These are phyloP conservation scores for Eilema griseolum DNA, from an alignment of 2,888 invertebrate genomes.

Conservation along the genomic window DNA sequence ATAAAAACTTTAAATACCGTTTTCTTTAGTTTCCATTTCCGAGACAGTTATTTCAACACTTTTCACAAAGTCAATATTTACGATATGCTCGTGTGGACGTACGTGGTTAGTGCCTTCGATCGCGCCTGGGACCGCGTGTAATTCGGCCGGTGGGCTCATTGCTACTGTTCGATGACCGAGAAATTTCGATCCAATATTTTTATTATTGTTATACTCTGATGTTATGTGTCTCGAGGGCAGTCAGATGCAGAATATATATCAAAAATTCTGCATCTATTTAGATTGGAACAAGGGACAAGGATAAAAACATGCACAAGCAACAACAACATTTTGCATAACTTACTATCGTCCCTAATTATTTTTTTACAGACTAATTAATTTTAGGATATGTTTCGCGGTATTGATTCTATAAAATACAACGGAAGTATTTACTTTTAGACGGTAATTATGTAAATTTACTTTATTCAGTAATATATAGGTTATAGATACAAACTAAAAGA, in stretches of 20 bases:
- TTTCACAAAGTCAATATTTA: constrained; percentile 23
- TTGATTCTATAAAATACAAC: not conserved
- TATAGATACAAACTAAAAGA: not conserved
- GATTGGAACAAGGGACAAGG: too few species aligned
- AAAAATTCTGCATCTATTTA: too few species aligned
- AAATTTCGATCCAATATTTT: not conserved
- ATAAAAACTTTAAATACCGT: constrained; percentile 18
- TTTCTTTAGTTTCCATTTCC: constrained; percentile 18
- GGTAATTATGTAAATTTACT: not conserved
- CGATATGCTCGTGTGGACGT: constrained; percentile 15
- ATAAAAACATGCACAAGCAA: too few species aligned
- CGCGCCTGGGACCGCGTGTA: constrained; percentile 23
- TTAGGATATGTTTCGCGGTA: too few species aligned
- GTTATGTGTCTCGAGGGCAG: not conserved
- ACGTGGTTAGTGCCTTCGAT: constrained; percentile 11
- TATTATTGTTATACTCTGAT: constrained; percentile 2
- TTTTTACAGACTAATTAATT: not conserved
- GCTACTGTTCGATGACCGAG: constrained; percentile 21
- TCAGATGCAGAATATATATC: too few species aligned
- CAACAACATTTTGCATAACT: too few species aligned
- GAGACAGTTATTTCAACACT: constrained; percentile 17
- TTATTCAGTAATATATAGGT: not conserved
- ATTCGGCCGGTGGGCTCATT: constrained; percentile 30
- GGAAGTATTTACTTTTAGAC: not conserved
- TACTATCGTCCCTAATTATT: too few species aligned